Percentiles rank a stretch among this genome's conserved stretches.
Conservation (phyloP, 2,888 invertebrate species). For the Conus canariensis region DNA sequence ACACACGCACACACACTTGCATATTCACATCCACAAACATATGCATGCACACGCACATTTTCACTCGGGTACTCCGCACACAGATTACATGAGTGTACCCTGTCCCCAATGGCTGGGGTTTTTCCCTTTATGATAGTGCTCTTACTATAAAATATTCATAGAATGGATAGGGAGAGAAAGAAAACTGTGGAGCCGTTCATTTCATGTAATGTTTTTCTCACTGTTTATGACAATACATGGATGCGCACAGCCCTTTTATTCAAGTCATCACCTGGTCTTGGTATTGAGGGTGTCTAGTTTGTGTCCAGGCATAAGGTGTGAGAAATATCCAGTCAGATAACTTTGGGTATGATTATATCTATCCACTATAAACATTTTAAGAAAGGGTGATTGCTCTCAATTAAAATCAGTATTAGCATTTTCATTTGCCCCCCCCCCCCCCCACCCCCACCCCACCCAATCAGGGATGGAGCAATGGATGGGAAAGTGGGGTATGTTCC, state of each 20-base stretch:
- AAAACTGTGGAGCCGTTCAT: conserved; percentile 2
- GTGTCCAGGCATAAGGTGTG: neutral
- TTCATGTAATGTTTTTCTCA: neutral
- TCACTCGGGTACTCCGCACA: neutral
- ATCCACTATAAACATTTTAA: too few species aligned
- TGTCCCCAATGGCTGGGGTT: too few species aligned
- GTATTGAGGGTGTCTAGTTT: neutral
- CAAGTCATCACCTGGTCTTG: neutral
- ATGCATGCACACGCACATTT: neutral
- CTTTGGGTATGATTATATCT: too few species aligned
- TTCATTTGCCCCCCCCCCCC: too few species aligned
- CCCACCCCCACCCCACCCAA: too few species aligned
- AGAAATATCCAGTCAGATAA: too few species aligned
- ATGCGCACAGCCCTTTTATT: neutral
- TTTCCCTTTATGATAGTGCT: too few species aligned
- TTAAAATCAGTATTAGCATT: too few species aligned
- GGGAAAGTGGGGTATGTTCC: too few species aligned
- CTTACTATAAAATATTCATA: too few species aligned
- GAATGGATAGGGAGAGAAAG: neutral
- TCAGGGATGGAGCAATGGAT: too few species aligned
- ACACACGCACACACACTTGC: neutral
- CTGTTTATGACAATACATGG: neutral
- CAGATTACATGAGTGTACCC: neutral
- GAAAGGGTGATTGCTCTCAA: too few species aligned
- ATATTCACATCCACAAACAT: neutral